Base-by-base conservation (phyloP, 2,888 invertebrate species). In the Slavum lentiscoides region DNA sequence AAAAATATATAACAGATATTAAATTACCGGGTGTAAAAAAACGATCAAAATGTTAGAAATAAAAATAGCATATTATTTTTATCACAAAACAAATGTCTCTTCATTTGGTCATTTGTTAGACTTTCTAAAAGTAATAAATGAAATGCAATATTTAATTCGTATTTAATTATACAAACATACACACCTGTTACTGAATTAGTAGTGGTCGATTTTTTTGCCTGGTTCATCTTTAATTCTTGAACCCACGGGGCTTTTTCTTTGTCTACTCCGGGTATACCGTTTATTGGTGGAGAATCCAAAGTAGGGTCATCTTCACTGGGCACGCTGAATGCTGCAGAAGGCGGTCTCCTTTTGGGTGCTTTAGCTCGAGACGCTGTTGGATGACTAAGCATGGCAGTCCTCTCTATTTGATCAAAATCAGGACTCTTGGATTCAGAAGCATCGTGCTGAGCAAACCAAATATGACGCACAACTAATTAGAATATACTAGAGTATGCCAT, bases 141-240 rank as follows among this genome's bases (percentile, higher is more conserved):
- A 11, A 49, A 49, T 49, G 3, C 13, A 49, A 11, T 13, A 49
- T 49, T 49, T 49, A 49, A 49, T 11, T 43, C 7, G 1, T 13
- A 49, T 49, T 49, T 49, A 49, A 49, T 11, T 43, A 49, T 43
- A 30, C 4, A 30, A 37, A 58, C 8, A n/a, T 43, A 68, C 21
- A 61, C 64, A 82, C 43, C 82, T 67, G 58, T 81, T 19, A 61
- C 66, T 43, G 70, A 83, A 84, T 84, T 84, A 83, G 83, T 82
- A 2, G 83, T 82, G 1, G 83, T 76, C 30, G 90, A 90, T 85
- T 91, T 90, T 87, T 90, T 91, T 2, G 91, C 91, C 86, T 94
- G 94, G 85, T 92, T 93, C 83, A 92, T 89, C 85, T 93, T 93
- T 83, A 94, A 89, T 85, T 94, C 94, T 83, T 90, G 92, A 89